Conservation (phyloP, 2,113 vertebrate species). For the Melanotaenia duboulayi region DNA sequence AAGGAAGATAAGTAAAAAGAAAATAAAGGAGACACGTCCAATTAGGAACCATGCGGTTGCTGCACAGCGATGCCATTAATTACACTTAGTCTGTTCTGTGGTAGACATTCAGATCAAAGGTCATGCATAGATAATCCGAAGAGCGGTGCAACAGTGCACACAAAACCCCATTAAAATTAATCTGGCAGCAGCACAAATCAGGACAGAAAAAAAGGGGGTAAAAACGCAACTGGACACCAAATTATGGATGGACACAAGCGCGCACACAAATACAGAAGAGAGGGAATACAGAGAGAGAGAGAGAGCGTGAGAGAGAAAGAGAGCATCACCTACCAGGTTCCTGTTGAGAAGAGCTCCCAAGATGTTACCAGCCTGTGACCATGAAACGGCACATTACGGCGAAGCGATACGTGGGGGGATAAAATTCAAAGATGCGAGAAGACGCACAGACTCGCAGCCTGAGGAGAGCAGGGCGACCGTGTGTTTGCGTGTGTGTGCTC, state of each 20-base stretch:
- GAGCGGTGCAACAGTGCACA: slow-evolving; percentile 80
- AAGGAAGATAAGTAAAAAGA: slow-evolving; percentile 53
- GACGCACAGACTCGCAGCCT: slow-evolving; percentile 60
- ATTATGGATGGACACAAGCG: slow-evolving; percentile 54
- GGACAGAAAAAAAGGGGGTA: slow-evolving; percentile 36
- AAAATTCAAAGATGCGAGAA: slow-evolving; percentile 66
- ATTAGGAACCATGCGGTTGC: slow-evolving; percentile 67
- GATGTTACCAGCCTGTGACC: slow-evolving; percentile 90
- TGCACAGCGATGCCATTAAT: slow-evolving; percentile 77
- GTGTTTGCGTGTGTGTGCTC: slow-evolving; percentile 38
- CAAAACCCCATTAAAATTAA: slow-evolving; percentile 85
- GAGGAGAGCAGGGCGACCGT: slow-evolving; percentile 61
- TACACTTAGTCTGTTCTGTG: slow-evolving; percentile 82
- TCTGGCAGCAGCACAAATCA: slow-evolving; percentile 70
- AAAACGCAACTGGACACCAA: slow-evolving; percentile 53
- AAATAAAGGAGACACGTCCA: slow-evolving; percentile 53
- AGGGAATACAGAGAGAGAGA: slow-evolving; percentile 2
- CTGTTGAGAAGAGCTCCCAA: slow-evolving; percentile 89
- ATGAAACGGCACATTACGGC: slow-evolving; percentile 90
- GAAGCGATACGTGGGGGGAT: slow-evolving; percentile 60
- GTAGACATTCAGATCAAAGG: slow-evolving; percentile 92
- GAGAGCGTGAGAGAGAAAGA: slow-evolving; percentile 44
- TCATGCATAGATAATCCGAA: slow-evolving; percentile 89
- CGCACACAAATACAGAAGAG: slow-evolving; percentile 4
- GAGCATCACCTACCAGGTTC: slow-evolving; percentile 93